These are phyloP conservation scores for Cynodonichthys magdalenae DNA, from an alignment of 2,797 vertebrate species.

Conservation along the genomic window DNA sequence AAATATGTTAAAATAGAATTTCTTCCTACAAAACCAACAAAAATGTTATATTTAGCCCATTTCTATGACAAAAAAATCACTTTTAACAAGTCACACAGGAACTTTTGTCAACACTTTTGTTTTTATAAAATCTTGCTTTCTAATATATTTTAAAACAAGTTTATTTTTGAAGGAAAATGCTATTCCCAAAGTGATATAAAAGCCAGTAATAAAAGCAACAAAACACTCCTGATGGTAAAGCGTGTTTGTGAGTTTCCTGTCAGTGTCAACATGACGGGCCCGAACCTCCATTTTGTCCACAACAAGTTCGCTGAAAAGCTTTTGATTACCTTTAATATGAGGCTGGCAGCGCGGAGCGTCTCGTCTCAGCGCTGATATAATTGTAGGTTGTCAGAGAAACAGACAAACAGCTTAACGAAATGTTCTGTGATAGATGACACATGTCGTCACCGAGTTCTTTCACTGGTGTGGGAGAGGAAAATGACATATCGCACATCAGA, in stretches of 20 bases:
- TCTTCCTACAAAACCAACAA: too few relatives aligned
- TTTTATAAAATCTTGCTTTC: too few relatives aligned
- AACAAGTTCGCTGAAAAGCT: slow-evolving; percentile 55
- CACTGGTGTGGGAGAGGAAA: slow-evolving; percentile 55
- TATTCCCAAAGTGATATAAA: neutral
- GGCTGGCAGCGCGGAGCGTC: slow-evolving; percentile 43
- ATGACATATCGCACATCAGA: slow-evolving; percentile 61
- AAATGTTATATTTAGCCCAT: too few relatives aligned
- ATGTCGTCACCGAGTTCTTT: slow-evolving; percentile 58
- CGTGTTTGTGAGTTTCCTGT: slow-evolving; percentile 4
- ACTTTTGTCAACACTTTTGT: too few relatives aligned
- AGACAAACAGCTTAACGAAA: slow-evolving; percentile 55
- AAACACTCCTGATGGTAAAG: slow-evolving; percentile 6
- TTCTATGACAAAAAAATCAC: too few relatives aligned
- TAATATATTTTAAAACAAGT: too few relatives aligned
- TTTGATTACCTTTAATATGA: slow-evolving; percentile 52
- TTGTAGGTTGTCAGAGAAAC: slow-evolving; percentile 69
- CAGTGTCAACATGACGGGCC: slow-evolving; percentile 18
- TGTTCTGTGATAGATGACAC: slow-evolving; percentile 68
- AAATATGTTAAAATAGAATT: too few relatives aligned
- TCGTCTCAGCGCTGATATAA: slow-evolving; percentile 62
- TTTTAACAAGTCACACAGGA: too few relatives aligned
- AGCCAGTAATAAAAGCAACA: slow-evolving; percentile 11
- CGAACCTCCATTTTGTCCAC: slow-evolving; percentile 53
- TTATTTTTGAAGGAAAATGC: too few relatives aligned